phyloP scores from a whole-genome alignment of 92 coral and sea anemone genomes.

The Chrysogorgia sp. region DNA sequence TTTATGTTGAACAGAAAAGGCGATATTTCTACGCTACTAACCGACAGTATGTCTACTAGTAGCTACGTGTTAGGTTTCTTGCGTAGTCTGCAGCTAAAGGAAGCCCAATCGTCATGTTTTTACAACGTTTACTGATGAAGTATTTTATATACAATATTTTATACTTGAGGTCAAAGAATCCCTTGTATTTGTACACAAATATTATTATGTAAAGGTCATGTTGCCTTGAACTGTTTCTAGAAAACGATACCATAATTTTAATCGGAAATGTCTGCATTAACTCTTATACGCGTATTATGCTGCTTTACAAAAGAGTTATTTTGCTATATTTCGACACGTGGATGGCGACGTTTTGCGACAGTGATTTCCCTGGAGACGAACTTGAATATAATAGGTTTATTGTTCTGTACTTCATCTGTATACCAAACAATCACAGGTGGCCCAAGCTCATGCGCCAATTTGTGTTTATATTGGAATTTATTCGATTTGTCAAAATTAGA shows the following conservation, averaged over 20 bases:
- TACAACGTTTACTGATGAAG: neutral
- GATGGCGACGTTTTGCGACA: neutral
- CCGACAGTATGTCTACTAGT: neutral
- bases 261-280: too few relatives aligned
- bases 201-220: too few relatives aligned
- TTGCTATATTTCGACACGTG: conserved; percentile 39
- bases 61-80: conserved; percentile 6
- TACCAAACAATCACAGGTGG: neutral
- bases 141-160: neutral
- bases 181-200: too few relatives aligned
- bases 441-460: too few relatives aligned
- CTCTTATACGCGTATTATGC: too few relatives aligned
- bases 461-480: too few relatives aligned
- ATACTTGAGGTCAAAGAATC: neutral
- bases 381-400: neutral
- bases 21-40: conserved; percentile 25
- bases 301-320: too few relatives aligned
- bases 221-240: too few relatives aligned
- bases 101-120: neutral
- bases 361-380: conserved; percentile 31
- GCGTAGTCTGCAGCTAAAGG: neutral
- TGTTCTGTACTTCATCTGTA: neutral
- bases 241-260: too few relatives aligned
- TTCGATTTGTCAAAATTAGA: too few relatives aligned
- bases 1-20: too few relatives aligned